phyloP scores from a whole-genome alignment of 1,140 invertebrate genomes.

The Listronotus bonariensis region DNA sequence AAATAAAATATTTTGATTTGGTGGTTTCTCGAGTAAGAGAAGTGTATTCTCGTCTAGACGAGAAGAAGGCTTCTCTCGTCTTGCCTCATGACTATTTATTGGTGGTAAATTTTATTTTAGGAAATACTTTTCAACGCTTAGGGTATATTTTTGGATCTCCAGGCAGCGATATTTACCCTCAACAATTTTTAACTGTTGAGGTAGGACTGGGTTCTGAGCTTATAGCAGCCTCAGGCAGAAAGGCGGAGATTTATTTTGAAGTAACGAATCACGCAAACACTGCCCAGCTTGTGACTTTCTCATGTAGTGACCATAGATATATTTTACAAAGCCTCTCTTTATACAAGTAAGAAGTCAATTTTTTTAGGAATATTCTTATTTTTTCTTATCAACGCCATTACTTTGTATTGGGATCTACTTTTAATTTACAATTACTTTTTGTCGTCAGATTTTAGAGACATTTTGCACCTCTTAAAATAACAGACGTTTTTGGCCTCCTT shows the following conservation, averaged over 20 bases:
- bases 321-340: slow-evolving; percentile 37
- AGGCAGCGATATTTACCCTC: slow-evolving; percentile 24
- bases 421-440: too few relatives aligned
- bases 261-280: slow-evolving; percentile 47
- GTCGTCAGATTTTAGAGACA: too few relatives aligned
- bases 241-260: slow-evolving; percentile 44
- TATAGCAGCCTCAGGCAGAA: slow-evolving; percentile 17
- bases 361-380: too few relatives aligned
- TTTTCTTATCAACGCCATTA: too few relatives aligned
- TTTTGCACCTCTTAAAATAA: too few relatives aligned
- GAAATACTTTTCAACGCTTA: slow-evolving; percentile 36
- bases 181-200: slow-evolving; percentile 39
- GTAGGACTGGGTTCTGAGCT: slow-evolving; percentile 40
- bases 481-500: too few relatives aligned
- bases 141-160: slow-evolving; percentile 27
- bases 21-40: too few relatives aligned
- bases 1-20: too few relatives aligned
- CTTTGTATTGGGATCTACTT: too few relatives aligned
- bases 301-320: slow-evolving; percentile 39
- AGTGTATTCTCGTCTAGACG: too few relatives aligned
- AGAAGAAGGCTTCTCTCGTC: too few relatives aligned
- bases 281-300: slow-evolving; percentile 38
- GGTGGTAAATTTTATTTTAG: slow-evolving; percentile 6
- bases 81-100: too few relatives aligned
- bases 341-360: slow-evolving; percentile 39